These are phyloP conservation scores for Dendrolimus pini DNA, from an alignment of 2,888 invertebrate genomes.

Conservation along the genomic window DNA sequence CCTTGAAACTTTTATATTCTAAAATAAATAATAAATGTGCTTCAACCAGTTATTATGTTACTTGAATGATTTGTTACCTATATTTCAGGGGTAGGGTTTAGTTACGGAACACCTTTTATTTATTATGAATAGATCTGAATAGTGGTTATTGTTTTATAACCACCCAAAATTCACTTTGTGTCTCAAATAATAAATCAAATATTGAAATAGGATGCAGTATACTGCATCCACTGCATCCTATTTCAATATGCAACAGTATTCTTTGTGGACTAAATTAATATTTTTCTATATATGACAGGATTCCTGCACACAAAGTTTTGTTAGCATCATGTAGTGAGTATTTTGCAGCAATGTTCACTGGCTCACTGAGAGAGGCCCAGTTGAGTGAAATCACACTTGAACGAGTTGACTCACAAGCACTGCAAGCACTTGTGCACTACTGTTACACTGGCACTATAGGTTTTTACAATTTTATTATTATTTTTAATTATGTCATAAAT, in stretches of 20 bases:
- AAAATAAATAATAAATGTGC: no score
- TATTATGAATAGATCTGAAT: no score
- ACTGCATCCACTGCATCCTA: no score
- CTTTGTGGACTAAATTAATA: neutral
- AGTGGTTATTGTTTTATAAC: no score
- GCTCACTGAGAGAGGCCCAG: slow-evolving; percentile 88
- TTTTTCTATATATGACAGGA: slow-evolving; percentile 46
- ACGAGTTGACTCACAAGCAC: slow-evolving; percentile 90
- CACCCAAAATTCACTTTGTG: no score
- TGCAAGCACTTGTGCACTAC: slow-evolving; percentile 90
- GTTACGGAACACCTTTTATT: no score
- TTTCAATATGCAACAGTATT: no score
- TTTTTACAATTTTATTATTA: slow-evolving; percentile 21
- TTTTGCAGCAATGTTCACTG: slow-evolving; percentile 97
- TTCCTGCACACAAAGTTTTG: slow-evolving; percentile 91
- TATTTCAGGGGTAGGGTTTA: no score
- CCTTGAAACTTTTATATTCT: neutral
- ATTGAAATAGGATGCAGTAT: no score
- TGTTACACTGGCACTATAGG: slow-evolving; percentile 90
- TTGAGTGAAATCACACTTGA: slow-evolving; percentile 90
- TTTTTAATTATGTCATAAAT: slow-evolving; percentile 2
- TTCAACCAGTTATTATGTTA: no score
- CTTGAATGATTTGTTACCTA: no score
- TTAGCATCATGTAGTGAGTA: slow-evolving; percentile 95
- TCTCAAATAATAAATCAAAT: no score